Evolutionary conservation across 2,113 vertebrate species (phyloP).

Genomic region (Dissostichus mawsoni): DNA sequence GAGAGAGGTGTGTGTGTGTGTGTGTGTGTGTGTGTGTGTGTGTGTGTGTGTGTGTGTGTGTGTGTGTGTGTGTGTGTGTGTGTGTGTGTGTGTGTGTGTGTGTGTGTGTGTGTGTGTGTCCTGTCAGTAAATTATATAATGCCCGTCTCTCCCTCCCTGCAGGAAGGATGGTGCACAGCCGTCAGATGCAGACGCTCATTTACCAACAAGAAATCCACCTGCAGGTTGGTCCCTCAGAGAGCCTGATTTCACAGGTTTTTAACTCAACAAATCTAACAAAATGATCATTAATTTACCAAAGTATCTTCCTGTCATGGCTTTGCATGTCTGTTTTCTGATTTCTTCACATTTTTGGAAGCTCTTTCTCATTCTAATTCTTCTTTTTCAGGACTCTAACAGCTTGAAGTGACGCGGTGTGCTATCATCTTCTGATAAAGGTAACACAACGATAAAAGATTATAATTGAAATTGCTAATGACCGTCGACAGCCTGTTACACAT

Average conservation of each 20-base stretch:
- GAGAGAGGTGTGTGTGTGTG: slow-evolving; percentile 4
- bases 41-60: not conserved
- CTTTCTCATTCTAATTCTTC: not conserved
- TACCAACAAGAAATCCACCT: not conserved
- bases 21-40: not conserved
- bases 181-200: not conserved
- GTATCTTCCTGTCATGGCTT: not conserved
- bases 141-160: slow-evolving; percentile 6
- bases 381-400: not conserved
- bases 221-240: slow-evolving; percentile 45
- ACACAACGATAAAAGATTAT: not conserved
- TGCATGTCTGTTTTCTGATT: too few relatives aligned
- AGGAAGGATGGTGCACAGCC: slow-evolving; percentile 34
- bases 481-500: not conserved
- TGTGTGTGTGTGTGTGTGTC: not conserved
- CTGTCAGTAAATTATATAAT: not conserved
- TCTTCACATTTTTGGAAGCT: not conserved
- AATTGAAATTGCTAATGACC: not conserved
- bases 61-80: slow-evolving; percentile 2
- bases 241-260: not conserved
- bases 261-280: not conserved
- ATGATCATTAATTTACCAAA: not conserved
- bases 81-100: slow-evolving; percentile 4
- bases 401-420: not conserved
- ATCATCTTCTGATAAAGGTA: slow-evolving; percentile 27